These are phyloP conservation scores for Brenthis hecate DNA, from an alignment of 2,888 invertebrate genomes.

Conservation along the genomic window DNA sequence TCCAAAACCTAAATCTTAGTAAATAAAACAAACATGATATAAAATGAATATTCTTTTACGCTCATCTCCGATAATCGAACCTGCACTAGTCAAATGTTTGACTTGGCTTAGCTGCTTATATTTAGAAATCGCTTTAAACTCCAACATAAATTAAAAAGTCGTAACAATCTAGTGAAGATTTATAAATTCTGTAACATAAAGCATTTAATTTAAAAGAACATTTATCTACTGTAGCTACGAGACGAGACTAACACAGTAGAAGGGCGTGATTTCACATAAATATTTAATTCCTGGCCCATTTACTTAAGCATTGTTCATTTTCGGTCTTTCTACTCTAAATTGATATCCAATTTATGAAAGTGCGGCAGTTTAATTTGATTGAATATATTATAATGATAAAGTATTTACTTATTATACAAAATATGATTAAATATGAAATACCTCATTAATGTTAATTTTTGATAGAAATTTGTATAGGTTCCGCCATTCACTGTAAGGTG, in stretches of 20 bases:
- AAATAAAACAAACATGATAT: too few relatives aligned
- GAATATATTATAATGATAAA: conserved; percentile 4
- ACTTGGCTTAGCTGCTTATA: too few relatives aligned
- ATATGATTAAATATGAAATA: neutral
- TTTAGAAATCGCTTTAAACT: too few relatives aligned
- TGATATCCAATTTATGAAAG: conserved; percentile 20
- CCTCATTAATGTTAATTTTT: neutral
- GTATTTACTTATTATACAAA: neutral
- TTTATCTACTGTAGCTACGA: conserved; percentile 35
- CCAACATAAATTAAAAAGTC: too few relatives aligned
- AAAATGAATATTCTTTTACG: too few relatives aligned
- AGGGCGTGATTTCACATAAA: conserved; percentile 41
- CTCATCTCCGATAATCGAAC: too few relatives aligned
- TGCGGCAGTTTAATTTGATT: conserved; percentile 11
- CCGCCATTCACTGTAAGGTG: neutral
- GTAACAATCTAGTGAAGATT: neutral
- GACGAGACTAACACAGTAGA: conserved; percentile 33
- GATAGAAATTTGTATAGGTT: neutral
- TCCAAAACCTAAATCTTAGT: too few relatives aligned
- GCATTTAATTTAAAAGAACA: conserved; percentile 48
- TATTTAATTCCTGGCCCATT: conserved; percentile 37
- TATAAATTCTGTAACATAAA: conserved; percentile 48
- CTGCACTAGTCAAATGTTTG: too few relatives aligned
- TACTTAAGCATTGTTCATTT: conserved; percentile 33
- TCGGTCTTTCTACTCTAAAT: conserved; percentile 23